Evolutionary conservation across 2,888 invertebrate species (phyloP), one percentile per base, ranked within the genome.

Genomic region (Crocallis elinguaria): DNA sequence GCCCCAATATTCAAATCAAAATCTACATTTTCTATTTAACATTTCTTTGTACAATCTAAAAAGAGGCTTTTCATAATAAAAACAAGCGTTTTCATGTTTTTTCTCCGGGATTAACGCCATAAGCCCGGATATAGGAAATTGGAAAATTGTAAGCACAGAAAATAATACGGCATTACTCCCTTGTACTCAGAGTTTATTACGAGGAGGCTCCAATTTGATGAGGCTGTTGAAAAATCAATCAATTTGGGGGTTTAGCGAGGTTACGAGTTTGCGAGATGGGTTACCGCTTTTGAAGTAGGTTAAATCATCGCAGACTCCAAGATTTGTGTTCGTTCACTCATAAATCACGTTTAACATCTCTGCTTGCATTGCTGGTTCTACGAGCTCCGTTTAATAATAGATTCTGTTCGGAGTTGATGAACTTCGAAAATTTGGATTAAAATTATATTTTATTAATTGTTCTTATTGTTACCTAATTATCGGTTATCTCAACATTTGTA

Each of bases 111-210:
- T 75, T 73, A 72, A 64, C 71, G 56, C 60, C 65, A 60, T 71
- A 66, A 73, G 59, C 65, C 51, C 60, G 71, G 67, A 70, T 70
- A 67, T 66, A 68, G 62, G 66, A 70, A 73, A 77, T 77, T 72
- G 69, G 68, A 72, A 73, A 67, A 69, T 67, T 65, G 60, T 62
- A 57, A 65, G 60, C 60, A 62, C 62, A 64, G 62, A 62, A 60
- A 64, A 62, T 64, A 64, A 62, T 60, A 60, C 57, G 53, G 57
- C 49, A 52, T 61, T 64, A 57, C 49, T 46, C 41, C 25, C 53
- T 52, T 49, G 57, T 58, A 32, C 53, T 52, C 50, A 32, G 56
- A 57, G 61, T 62, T 62, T 62, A 60, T 62, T 62, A 62, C 51
- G 42, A 29, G 39, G 33, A 45, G 30, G 32, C 43, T 42, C 42